Base-by-base conservation (phyloP, 92 coral and sea anemone species). In the Anthopleura xanthogrammica region DNA sequence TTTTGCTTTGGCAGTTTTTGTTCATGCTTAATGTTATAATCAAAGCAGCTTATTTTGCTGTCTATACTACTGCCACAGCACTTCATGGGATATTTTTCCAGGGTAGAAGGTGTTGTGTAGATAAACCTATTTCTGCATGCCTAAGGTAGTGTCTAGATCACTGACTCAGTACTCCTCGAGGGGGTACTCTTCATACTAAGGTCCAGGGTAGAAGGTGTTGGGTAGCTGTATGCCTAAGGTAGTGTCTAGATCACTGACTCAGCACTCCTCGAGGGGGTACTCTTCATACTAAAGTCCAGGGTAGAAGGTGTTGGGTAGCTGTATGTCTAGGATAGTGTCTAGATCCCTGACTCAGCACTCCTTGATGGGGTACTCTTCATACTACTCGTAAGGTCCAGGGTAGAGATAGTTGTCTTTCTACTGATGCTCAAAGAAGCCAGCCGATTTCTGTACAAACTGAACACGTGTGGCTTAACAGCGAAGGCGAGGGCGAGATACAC, bases 401-500 rank as follows among this genome's bases (percentile, higher is more conserved):
- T 81, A 22, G 84, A 81, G 16, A 78, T 56, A 20, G 88, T 85
- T 3, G 81, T 62, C 60, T 66, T 79, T 57, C 83, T 78, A 77
- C 83, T 83, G 41, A 72, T 55, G 74, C 50, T 78, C 7, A 85
- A 52, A 68, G 72, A 71, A 11, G 77, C 83, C 76, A 85, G 48
- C 58, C 81, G 71, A 24, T 71, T 79, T 66, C 74, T 66, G 83
- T 84, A 84, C 42, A 88, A 72, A 40, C 40, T 80, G 58, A 68
- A 76, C 19, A 84, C 88, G n/a, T 86, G 76, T 20, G 87, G 87
- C 17, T 83, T 82, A 73, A 90, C 77, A 7, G 89, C 87, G 75
- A 90, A 90, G 20, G 94, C 94, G n/a, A 83, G 58, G 41, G 91
- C 87, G 71, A 85, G 78, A 76, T 90, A 90, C 13, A 85, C 91